These are phyloP conservation scores for Tyria jacobaeae DNA, from an alignment of 2,888 invertebrate species.

Conservation along the genomic window DNA sequence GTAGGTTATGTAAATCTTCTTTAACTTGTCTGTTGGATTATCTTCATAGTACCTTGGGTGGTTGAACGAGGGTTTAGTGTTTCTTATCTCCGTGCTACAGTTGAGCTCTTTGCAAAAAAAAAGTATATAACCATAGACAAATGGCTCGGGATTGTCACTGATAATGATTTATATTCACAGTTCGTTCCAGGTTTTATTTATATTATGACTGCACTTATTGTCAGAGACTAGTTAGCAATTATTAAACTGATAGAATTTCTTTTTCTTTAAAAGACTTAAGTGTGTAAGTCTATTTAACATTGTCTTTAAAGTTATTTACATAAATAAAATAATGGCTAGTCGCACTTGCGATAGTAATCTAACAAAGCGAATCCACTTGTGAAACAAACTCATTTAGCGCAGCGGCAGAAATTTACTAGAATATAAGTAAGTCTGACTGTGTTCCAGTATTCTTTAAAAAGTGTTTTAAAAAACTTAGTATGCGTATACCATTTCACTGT, in stretches of 20 bases:
- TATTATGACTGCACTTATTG: background rate
- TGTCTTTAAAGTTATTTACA: too few relatives aligned
- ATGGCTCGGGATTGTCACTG: slow-evolving; percentile 41
- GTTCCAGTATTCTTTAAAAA: too few relatives aligned
- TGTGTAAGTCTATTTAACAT: too few relatives aligned
- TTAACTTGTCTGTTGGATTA: slow-evolving; percentile 9
- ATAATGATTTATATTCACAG: slow-evolving; percentile 28
- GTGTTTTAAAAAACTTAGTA: too few relatives aligned
- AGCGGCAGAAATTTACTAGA: too few relatives aligned
- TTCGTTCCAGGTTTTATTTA: background rate
- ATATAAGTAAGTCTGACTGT: too few relatives aligned
- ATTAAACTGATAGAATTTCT: background rate
- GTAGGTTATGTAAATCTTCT: slow-evolving; percentile 13
- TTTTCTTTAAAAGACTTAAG: too few relatives aligned
- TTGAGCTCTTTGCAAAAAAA: slow-evolving; percentile 50
- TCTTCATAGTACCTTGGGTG: background rate
- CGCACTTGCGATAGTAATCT: too few relatives aligned
- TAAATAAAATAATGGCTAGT: too few relatives aligned
- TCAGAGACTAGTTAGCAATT: background rate
- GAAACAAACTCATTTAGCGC: too few relatives aligned
- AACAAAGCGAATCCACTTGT: too few relatives aligned
- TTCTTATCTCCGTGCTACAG: slow-evolving; percentile 49
- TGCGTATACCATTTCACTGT: too few relatives aligned
- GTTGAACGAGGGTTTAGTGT: slow-evolving; percentile 26
- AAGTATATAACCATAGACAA: slow-evolving; percentile 34